Percentiles rank a stretch among this genome's conserved stretches.
These are phyloP conservation scores for Sebastes itinus DNA, from an alignment of 2,797 vertebrate species.

Conservation along the genomic window DNA sequence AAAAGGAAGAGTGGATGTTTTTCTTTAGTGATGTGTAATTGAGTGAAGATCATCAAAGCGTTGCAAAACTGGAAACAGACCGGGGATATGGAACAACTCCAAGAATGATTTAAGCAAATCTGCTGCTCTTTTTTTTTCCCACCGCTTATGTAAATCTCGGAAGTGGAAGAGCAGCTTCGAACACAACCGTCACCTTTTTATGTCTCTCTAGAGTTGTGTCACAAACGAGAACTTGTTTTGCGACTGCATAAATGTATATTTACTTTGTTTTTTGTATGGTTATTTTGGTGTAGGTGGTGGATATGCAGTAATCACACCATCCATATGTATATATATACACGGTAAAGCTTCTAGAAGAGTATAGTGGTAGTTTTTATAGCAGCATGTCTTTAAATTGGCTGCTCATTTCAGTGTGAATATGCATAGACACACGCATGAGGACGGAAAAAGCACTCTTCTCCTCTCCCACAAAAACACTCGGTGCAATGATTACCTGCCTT, in stretches of 20 bases:
- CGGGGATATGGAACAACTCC: conserved; percentile 44
- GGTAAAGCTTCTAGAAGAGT: conserved; percentile 4
- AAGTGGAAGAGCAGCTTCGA: conserved; percentile 27
- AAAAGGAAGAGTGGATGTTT: conserved; percentile 34
- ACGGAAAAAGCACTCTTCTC: conserved; percentile 58
- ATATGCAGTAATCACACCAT: background rate
- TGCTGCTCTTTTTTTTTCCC: background rate
- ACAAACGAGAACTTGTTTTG: conserved; percentile 9
- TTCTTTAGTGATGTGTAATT: conserved; percentile 42
- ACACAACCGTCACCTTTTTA: conserved; percentile 10
- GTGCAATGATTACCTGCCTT: conserved; percentile 77
- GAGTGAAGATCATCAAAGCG: conserved; percentile 56
- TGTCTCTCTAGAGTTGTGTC: conserved; percentile 5
- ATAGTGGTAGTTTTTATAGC: conserved; percentile 32
- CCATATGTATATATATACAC: background rate
- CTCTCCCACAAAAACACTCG: conserved; percentile 69
- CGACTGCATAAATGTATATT: background rate
- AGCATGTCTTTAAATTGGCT: conserved; percentile 27
- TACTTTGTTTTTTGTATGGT: background rate
- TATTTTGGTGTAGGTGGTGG: conserved; percentile 13
- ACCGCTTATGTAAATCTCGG: conserved; percentile 43
- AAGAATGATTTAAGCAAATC: conserved; percentile 52
- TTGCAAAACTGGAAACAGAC: conserved; percentile 41
- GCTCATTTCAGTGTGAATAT: conserved; percentile 57
- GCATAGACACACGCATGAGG: conserved; percentile 41